Percentiles rank a stretch among this genome's conserved stretches.
Evolutionary conservation across 2,113 vertebrate species (phyloP).

Genomic region (Corvus moneduloides): DNA sequence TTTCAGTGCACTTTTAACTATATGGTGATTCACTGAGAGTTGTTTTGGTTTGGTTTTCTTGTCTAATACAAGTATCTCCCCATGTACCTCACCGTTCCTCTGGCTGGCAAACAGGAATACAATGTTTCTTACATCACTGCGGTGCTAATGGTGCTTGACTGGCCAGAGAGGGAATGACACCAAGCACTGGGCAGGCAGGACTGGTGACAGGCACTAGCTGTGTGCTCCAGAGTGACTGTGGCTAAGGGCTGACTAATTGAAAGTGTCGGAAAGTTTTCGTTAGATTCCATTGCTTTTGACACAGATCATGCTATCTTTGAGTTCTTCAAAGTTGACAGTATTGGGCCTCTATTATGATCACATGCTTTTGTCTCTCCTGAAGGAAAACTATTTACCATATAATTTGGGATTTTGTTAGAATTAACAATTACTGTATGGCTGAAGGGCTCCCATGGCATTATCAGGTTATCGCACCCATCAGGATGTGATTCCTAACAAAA

Average conservation of each 20-base stretch:
- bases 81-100: background rate
- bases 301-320: background rate
- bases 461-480: background rate
- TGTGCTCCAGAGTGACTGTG: background rate
- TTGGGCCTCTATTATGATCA: background rate
- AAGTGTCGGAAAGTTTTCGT: background rate
- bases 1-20: slow-evolving; percentile 56
- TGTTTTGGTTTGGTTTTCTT: slow-evolving; percentile 31
- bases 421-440: background rate
- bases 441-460: background rate
- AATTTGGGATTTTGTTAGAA: background rate
- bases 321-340: background rate
- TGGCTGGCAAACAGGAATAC: background rate
- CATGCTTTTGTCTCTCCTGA: background rate
- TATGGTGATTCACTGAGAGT: background rate
- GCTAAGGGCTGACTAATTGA: background rate
- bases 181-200: background rate
- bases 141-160: background rate
- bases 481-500: background rate
- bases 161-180: background rate
- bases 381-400: background rate
- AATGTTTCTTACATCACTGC: background rate
- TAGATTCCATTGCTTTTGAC: background rate
- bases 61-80: slow-evolving; percentile 16
- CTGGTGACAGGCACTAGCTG: background rate